Evolutionary conservation across 1,140 invertebrate species (phyloP).

Genomic region (Zeugodacus cucurbitae): DNA sequence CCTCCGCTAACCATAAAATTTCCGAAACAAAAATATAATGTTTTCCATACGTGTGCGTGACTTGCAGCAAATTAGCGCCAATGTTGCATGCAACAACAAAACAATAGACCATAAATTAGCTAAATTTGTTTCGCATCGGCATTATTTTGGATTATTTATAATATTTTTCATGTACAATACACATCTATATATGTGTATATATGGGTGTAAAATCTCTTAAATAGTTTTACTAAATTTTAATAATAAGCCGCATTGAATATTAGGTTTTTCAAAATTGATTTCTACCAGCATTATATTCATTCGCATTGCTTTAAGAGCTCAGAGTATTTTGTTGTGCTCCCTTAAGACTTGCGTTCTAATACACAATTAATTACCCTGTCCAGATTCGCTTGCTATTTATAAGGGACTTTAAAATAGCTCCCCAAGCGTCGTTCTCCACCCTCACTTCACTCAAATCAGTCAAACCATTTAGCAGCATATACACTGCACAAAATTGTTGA

Average conservation of each 20-base stretch:
- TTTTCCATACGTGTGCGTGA: background rate
- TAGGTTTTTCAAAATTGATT: background rate
- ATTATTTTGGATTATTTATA: background rate
- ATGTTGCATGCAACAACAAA: background rate
- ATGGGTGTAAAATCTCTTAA: too few relatives aligned
- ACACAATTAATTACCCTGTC: background rate
- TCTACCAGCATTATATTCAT: background rate
- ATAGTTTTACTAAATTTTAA: background rate
- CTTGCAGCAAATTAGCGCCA: background rate
- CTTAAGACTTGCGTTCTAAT: background rate
- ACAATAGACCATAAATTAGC: background rate
- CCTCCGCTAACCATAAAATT: background rate
- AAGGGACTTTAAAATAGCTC: background rate
- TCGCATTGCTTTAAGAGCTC: too few relatives aligned
- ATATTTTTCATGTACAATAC: too few relatives aligned
- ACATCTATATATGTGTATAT: too few relatives aligned
- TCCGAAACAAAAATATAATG: background rate
- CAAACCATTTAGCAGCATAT: background rate
- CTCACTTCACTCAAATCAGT: background rate
- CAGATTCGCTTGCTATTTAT: background rate
- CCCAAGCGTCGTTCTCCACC: background rate
- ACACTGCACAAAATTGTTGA: background rate
- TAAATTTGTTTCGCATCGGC: background rate
- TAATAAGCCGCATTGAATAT: background rate
- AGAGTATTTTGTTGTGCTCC: background rate